A percentile compares a stretch with the other conserved stretches of the same genome.
Evolutionary conservation across 2,113 vertebrate species (phyloP).

Genomic region (Candoia aspera): DNA sequence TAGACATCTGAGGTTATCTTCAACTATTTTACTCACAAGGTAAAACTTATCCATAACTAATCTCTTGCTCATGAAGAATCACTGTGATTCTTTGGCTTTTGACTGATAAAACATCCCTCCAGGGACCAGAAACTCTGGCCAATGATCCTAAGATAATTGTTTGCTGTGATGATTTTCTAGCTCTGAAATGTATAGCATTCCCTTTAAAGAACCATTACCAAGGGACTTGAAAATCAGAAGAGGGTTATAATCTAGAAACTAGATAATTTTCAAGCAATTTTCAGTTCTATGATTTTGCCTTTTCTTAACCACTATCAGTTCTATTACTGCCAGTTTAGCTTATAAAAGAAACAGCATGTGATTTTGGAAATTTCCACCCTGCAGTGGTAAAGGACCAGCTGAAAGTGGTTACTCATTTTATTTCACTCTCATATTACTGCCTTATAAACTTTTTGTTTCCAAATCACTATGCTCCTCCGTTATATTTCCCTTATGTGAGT

Average conservation of each 20-base stretch:
- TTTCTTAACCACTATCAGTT: background rate
- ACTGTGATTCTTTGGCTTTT: background rate
- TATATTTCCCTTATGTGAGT: slow-evolving; percentile 9
- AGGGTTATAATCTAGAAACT: background rate
- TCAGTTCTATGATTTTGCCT: background rate
- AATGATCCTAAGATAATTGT: background rate
- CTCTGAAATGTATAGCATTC: background rate
- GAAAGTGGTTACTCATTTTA: background rate
- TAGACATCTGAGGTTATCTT: background rate
- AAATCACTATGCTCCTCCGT: background rate
- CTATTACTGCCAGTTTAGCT: background rate
- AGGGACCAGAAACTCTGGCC: background rate
- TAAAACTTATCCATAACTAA: background rate
- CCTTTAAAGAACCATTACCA: background rate
- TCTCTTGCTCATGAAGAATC: background rate
- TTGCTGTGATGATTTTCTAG: background rate
- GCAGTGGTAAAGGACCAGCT: background rate
- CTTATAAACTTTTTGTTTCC: background rate
- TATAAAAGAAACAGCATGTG: background rate
- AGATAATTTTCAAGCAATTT: background rate
- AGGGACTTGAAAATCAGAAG: background rate
- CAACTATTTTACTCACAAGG: background rate
- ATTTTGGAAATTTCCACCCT: background rate
- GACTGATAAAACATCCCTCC: background rate
- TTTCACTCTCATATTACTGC: background rate